These are phyloP conservation scores for Copidosoma aretas DNA, from an alignment of 2,888 invertebrate species.

Conservation along the genomic window DNA sequence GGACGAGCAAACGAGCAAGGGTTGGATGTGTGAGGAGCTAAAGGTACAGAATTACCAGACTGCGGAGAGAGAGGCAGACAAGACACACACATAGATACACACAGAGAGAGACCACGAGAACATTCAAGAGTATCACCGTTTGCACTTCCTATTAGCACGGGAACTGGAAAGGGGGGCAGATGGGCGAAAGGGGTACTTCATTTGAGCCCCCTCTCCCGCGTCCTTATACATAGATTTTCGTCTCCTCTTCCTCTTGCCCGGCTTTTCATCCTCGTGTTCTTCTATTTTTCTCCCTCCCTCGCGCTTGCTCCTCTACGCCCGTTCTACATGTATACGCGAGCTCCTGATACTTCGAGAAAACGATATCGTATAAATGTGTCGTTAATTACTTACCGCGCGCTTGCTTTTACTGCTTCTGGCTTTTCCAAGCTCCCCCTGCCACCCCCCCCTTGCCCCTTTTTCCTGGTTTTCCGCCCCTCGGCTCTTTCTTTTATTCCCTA, in stretches of 20 bases:
- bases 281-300: conserved; percentile 6
- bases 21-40: conserved; percentile 17
- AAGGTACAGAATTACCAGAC: not conserved
- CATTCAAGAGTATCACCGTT: conserved; percentile 58
- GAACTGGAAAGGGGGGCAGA: conserved; percentile 17
- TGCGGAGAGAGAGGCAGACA: conserved; percentile 18
- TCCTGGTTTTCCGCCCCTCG: not conserved
- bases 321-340: conserved; percentile 1
- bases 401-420: conserved; percentile 35
- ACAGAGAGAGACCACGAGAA: conserved; percentile 37
- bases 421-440: conserved; percentile 31
- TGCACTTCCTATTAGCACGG: conserved; percentile 59
- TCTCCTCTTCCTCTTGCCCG: not conserved
- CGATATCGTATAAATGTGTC: conserved; percentile 59
- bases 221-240: conserved; percentile 46
- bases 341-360: conserved; percentile 41
- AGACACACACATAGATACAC: conserved; percentile 40
- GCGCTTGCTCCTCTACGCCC: not conserved
- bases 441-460: conserved; percentile 27
- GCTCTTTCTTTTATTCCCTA: conserved; percentile 7
- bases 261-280: conserved; percentile 24
- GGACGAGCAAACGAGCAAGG: conserved; percentile 39
- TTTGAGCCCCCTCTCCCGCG: conserved; percentile 45
- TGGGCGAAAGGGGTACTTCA: not conserved
- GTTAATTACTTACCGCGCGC: conserved; percentile 55